A percentile compares a stretch with the other conserved stretches of the same genome.
Evolutionary conservation across 2,113 vertebrate genomes (phyloP).

Genomic region (Clarias gariepinus): DNA sequence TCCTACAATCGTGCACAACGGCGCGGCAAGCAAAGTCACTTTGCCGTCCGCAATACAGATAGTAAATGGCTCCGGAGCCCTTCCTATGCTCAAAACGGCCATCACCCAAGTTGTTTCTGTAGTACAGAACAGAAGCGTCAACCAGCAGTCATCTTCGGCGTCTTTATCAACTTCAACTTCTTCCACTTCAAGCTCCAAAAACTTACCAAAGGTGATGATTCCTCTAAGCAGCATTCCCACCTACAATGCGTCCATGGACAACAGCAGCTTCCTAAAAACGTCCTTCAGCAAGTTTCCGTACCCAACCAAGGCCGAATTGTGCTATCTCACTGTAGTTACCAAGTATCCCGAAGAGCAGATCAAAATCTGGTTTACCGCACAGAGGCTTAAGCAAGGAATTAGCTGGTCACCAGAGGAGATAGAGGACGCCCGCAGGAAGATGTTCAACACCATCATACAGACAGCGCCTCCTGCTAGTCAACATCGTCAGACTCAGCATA

Average conservation of each 20-base stretch:
- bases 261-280: slow-evolving; percentile 93
- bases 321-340: slow-evolving; percentile 96
- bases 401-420: slow-evolving; percentile 99
- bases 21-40: slow-evolving; percentile 67
- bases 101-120: slow-evolving; percentile 90
- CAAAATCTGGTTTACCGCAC: slow-evolving; percentile 99
- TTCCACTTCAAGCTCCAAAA: slow-evolving; percentile 75
- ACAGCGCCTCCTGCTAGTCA: slow-evolving; percentile 76
- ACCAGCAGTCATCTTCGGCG: slow-evolving; percentile 71
- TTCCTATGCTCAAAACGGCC: slow-evolving; percentile 86
- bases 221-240: slow-evolving; percentile 97
- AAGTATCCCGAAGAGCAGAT: slow-evolving; percentile 98
- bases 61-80: slow-evolving; percentile 77
- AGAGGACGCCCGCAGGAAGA: slow-evolving; percentile 95
- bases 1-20: slow-evolving; percentile 79
- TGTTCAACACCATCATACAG: slow-evolving; percentile 98
- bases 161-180: slow-evolving; percentile 57
- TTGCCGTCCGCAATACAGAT: slow-evolving; percentile 77
- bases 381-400: slow-evolving; percentile 96
- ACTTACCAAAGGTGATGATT: slow-evolving; percentile 98
- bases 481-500: slow-evolving; percentile 61
- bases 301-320: slow-evolving; percentile 96
- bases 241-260: slow-evolving; percentile 95
- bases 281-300: slow-evolving; percentile 98
- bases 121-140: slow-evolving; percentile 77